Evolutionary conservation across 2,888 invertebrate genomes (phyloP).

Genomic region (Stenchaetothrips biformis): DNA sequence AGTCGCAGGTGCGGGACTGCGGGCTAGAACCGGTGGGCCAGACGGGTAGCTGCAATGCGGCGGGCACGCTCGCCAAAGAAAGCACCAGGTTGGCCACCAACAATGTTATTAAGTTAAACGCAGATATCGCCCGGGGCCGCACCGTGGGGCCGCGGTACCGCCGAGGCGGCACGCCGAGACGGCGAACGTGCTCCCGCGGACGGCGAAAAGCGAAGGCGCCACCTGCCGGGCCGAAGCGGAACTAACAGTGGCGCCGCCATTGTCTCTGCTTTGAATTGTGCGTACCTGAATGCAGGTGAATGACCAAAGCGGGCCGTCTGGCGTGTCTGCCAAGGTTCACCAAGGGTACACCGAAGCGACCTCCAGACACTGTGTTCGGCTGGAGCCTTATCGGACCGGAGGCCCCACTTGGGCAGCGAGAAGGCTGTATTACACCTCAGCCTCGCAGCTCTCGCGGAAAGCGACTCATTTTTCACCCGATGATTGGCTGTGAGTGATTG

Average conservation of each 20-base stretch:
- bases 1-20: background rate
- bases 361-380: too few relatives aligned
- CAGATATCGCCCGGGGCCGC: background rate
- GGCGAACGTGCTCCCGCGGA: background rate
- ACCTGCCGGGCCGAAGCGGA: too few relatives aligned
- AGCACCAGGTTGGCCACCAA: background rate
- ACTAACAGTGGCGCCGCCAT: too few relatives aligned
- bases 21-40: background rate
- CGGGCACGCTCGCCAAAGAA: background rate
- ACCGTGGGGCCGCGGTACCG: background rate
- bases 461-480: background rate
- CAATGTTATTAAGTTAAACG: constrained; percentile 6
- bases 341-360: too few relatives aligned
- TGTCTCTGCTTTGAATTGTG: too few relatives aligned
- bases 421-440: background rate
- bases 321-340: too few relatives aligned
- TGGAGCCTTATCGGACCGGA: background rate
- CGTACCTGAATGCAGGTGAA: too few relatives aligned
- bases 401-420: background rate
- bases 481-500: constrained; percentile 2
- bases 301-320: too few relatives aligned
- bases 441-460: background rate
- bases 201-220: background rate
- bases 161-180: background rate
- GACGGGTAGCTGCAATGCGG: background rate